Percentiles rank a stretch among this genome's conserved stretches.
phyloP scores from a whole-genome alignment of 2,113 vertebrate genomes.

The Cynoglossus semilaevis region DNA sequence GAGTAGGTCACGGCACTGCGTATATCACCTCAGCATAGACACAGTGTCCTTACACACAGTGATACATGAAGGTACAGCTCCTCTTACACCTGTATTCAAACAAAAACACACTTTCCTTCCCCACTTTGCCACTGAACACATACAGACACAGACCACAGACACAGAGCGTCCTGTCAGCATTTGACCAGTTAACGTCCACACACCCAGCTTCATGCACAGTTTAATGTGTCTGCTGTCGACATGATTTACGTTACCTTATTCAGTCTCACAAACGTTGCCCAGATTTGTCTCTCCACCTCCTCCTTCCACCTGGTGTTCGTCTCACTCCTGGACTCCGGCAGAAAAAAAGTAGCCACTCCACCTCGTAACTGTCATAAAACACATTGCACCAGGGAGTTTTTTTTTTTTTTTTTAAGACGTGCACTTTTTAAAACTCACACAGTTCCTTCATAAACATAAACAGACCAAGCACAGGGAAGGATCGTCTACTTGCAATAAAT shows the following conservation, averaged over 20 bases:
- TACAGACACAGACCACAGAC: conserved; percentile 2
- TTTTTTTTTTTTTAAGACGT: not conserved
- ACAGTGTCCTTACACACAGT: conserved; percentile 27
- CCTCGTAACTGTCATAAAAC: conserved; percentile 46
- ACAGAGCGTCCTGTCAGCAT: conserved; percentile 36
- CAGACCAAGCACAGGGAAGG: too few species aligned
- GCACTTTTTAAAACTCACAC: not conserved
- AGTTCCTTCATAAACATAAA: too few species aligned
- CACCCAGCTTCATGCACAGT: conserved; percentile 72
- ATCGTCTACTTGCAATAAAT: too few species aligned
- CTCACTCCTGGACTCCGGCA: conserved; percentile 70
- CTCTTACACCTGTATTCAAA: conserved; percentile 14
- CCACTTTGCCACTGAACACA: conserved; percentile 1
- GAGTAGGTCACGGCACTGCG: conserved; percentile 49
- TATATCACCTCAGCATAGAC: conserved; percentile 46
- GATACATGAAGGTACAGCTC: conserved; percentile 13
- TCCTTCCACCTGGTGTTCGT: conserved; percentile 58
- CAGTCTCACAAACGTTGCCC: conserved; percentile 64
- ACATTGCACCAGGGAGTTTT: not conserved
- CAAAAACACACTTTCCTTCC: conserved; percentile 33
- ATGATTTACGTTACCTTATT: conserved; percentile 74
- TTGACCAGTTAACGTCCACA: conserved; percentile 62
- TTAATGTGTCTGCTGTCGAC: conserved; percentile 75
- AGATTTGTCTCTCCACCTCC: conserved; percentile 65
- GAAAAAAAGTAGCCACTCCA: conserved; percentile 72